phyloP scores from a whole-genome alignment of 2,888 invertebrate genomes.

The Amiota minor region DNA sequence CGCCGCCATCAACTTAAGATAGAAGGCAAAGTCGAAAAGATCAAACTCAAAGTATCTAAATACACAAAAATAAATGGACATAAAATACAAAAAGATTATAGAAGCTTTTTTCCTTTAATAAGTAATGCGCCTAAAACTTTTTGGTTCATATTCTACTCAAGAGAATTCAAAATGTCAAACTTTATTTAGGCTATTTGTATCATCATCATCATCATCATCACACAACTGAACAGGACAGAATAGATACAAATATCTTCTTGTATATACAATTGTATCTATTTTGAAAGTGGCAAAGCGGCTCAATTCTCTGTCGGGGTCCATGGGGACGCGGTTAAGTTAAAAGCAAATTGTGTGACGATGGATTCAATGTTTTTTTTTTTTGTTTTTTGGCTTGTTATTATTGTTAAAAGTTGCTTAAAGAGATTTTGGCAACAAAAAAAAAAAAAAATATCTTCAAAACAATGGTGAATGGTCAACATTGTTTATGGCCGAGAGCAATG shows the following conservation, averaged over 20 bases:
- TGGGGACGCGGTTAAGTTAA: background rate
- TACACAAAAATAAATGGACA: no score
- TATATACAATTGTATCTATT: background rate
- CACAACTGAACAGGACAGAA: background rate
- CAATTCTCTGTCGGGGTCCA: background rate
- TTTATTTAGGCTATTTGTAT: constrained; percentile 13
- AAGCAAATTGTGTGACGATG: constrained; percentile 4
- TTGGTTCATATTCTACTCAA: background rate
- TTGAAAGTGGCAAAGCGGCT: background rate
- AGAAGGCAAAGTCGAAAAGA: no score
- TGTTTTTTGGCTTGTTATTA: background rate
- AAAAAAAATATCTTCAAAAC: no score
- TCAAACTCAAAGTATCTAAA: no score
- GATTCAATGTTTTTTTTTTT: background rate
- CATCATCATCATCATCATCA: background rate
- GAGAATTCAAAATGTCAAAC: constrained; percentile 21
- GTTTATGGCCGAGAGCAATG: no score
- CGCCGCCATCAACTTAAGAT: no score
- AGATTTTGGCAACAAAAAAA: no score
- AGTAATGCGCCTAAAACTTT: constrained; percentile 20
- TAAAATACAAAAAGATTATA: background rate
- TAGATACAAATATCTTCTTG: background rate
- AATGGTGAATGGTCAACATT: no score
- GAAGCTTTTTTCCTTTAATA: constrained; percentile 11
- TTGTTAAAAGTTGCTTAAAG: background rate